These are phyloP conservation scores for Oceanodroma leucorhoa DNA, from an alignment of 2,797 vertebrate genomes.

Conservation along the genomic window DNA sequence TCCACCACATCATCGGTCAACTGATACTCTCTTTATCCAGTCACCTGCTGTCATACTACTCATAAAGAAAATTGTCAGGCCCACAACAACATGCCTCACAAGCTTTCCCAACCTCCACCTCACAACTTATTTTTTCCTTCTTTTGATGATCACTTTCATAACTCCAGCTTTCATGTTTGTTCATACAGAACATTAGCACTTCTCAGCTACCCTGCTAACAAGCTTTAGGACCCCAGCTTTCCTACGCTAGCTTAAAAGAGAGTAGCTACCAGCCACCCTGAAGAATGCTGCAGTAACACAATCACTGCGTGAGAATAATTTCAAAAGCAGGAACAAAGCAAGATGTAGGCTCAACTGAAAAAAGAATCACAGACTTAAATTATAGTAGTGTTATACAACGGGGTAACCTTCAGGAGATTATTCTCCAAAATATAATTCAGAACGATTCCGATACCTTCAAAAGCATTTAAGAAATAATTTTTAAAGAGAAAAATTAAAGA, in stretches of 20 bases:
- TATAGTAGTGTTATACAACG: not conserved
- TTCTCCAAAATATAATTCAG: not conserved
- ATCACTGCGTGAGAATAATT: not conserved
- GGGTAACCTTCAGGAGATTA: not conserved
- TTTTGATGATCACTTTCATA: slow-evolving; percentile 41
- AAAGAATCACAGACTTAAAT: slow-evolving; percentile 10
- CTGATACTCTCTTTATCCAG: not conserved
- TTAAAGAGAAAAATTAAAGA: not conserved
- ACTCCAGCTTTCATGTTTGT: slow-evolving; percentile 40
- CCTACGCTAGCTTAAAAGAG: not conserved
- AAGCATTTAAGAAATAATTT: not conserved
- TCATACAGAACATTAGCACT: slow-evolving; percentile 34
- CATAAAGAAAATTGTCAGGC: not conserved
- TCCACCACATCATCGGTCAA: not conserved
- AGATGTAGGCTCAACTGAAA: not conserved
- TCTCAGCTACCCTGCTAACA: slow-evolving; percentile 13
- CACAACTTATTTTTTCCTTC: not conserved
- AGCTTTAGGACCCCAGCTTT: not conserved
- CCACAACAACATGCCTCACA: not conserved
- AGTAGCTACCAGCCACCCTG: not conserved
- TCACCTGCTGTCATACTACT: not conserved
- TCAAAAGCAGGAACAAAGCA: slow-evolving; percentile 36
- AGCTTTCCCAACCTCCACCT: not conserved
- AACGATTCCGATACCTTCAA: not conserved
- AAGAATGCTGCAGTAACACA: not conserved